These are phyloP conservation scores for Pollenia griseotomentosa DNA, from an alignment of 2,888 invertebrate genomes.

Conservation along the genomic window DNA sequence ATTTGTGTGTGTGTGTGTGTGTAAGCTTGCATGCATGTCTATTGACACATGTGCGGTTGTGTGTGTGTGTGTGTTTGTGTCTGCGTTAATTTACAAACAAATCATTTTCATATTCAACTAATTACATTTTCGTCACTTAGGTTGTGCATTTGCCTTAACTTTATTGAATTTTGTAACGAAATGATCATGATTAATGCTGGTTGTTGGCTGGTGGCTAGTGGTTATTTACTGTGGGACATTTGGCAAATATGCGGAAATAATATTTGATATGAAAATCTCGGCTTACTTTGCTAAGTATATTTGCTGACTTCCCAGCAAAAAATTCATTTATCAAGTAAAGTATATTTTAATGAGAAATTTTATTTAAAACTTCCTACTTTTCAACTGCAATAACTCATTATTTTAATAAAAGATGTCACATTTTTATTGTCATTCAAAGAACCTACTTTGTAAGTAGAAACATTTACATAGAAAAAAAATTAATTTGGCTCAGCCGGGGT, in stretches of 20 bases:
- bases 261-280: constrained; percentile 1
- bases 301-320: not conserved
- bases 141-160: not conserved
- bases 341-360: too few relatives aligned
- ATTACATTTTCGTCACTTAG: constrained; percentile 47
- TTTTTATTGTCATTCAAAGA: too few relatives aligned
- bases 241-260: not conserved
- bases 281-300: not conserved
- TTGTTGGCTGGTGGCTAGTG: not conserved
- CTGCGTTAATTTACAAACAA: not conserved
- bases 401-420: too few relatives aligned
- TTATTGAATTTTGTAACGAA: constrained; percentile 33
- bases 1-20: not conserved
- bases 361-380: too few relatives aligned
- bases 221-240: not conserved
- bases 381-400: too few relatives aligned
- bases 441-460: too few relatives aligned
- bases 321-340: too few relatives aligned
- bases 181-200: constrained; percentile 18
- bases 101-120: constrained; percentile 36
- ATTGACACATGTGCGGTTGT: not conserved
- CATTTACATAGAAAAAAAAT: too few relatives aligned
- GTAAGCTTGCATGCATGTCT: too few relatives aligned
- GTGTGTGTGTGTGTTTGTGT: not conserved
- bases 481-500: too few relatives aligned